Evolutionary conservation across 2,797 vertebrate species (phyloP).

Genomic region (Chrysocyon brachyurus): DNA sequence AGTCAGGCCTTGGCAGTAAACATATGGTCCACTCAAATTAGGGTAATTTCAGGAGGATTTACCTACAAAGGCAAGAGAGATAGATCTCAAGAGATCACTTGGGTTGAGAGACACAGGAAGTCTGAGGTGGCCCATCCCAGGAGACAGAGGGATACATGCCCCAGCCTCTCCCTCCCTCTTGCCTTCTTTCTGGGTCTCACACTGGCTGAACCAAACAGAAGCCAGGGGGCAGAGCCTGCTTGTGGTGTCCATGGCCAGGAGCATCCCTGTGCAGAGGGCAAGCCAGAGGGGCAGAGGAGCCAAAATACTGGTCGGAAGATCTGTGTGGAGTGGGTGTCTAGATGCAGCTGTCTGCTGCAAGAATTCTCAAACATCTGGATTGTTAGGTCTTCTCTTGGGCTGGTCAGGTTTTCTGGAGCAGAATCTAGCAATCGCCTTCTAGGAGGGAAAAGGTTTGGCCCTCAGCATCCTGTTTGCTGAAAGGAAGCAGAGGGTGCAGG

Average conservation of each 20-base stretch:
- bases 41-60: not conserved
- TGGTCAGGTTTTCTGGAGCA: not conserved
- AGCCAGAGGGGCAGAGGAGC: not conserved
- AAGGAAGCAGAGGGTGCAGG: not conserved
- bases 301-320: not conserved
- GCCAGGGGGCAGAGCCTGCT: not conserved
- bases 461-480: no score
- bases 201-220: not conserved
- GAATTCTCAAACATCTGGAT: not conserved
- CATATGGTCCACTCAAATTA: not conserved
- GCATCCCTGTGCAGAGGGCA: no score
- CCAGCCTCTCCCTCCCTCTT: not conserved
- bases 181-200: not conserved
- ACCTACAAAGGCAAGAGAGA: not conserved
- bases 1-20: not conserved
- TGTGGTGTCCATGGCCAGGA: rapidly evolving
- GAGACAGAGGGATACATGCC: not conserved
- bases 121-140: not conserved
- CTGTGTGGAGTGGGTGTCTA: not conserved
- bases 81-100: no score
- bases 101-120: not conserved
- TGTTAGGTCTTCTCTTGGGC: not conserved
- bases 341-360: not conserved
- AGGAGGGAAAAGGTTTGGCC: not conserved
- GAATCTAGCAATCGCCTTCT: not conserved